Evolutionary conservation across 2,888 invertebrate genomes (phyloP).

Genomic region (Ectemnius continuus): DNA sequence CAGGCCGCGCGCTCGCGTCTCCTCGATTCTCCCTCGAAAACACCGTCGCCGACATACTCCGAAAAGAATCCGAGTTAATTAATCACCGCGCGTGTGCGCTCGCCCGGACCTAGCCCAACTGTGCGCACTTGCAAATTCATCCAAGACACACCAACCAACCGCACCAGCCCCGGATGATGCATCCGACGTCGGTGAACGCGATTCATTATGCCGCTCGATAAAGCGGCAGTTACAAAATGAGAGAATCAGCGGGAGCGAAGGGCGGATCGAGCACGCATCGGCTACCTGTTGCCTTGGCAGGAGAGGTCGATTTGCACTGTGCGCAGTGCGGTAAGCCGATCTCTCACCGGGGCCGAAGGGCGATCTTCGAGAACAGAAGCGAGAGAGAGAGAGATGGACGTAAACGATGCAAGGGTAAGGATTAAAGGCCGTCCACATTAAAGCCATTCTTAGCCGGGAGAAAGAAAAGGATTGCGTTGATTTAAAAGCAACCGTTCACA

Average conservation of each 20-base stretch:
- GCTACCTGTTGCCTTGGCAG: conserved; percentile 27
- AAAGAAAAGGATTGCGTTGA: not conserved
- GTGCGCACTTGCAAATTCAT: too few species aligned
- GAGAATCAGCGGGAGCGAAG: conserved; percentile 1
- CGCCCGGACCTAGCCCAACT: too few species aligned
- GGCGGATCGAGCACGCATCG: not conserved
- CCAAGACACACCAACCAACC: too few species aligned
- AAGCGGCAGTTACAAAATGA: conserved; percentile 24
- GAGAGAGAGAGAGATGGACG: not conserved
- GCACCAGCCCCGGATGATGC: too few species aligned
- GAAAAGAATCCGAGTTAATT: too few species aligned
- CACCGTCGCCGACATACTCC: too few species aligned
- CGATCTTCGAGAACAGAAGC: conserved; percentile 3
- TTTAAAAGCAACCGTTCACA: too few species aligned
- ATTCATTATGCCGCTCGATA: conserved; percentile 37
- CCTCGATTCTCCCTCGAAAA: too few species aligned
- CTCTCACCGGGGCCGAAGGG: conserved; percentile 27
- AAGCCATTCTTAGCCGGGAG: not conserved
- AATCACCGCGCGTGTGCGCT: too few species aligned
- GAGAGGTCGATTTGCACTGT: conserved; percentile 25
- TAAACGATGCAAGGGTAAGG: not conserved
- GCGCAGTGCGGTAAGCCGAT: conserved; percentile 13
- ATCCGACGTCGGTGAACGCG: conserved; percentile 17
- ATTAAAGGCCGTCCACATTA: not conserved
- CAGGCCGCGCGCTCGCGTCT: too few species aligned